phyloP scores from a whole-genome alignment of 2,113 vertebrate genomes.

The Oreotrochilus melanogaster region DNA sequence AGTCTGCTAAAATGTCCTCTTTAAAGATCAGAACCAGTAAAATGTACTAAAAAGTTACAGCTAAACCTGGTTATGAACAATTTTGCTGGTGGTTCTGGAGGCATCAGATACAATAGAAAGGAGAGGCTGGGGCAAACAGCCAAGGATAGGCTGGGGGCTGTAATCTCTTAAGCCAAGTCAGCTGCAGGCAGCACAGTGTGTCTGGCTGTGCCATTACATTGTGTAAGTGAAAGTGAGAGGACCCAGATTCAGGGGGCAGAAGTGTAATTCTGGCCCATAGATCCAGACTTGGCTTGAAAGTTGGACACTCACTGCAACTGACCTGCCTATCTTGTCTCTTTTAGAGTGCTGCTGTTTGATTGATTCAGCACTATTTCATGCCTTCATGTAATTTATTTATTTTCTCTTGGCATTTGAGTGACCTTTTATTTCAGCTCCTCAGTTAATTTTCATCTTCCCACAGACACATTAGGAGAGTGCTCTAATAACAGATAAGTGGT shows the following conservation, averaged over 20 bases:
- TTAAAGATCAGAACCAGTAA: not conserved
- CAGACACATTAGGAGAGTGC: not conserved
- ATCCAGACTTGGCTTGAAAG: not conserved
- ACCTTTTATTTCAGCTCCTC: slow-evolving; percentile 19
- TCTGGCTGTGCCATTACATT: not conserved
- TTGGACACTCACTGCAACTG: not conserved
- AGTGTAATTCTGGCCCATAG: not conserved
- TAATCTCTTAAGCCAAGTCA: slow-evolving; percentile 1
- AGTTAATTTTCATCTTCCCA: slow-evolving; percentile 6
- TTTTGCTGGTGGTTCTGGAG: not conserved
- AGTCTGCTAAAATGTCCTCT: not conserved
- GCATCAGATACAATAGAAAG: not conserved
- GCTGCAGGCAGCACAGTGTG: not conserved
- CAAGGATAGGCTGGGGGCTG: not conserved
- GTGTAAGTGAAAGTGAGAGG: not conserved
- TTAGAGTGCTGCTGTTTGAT: not conserved
- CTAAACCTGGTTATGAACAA: fast-evolving
- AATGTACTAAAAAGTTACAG: not conserved
- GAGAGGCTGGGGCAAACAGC: not conserved
- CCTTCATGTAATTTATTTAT: slow-evolving; percentile 2
- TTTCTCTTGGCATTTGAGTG: slow-evolving; percentile 24
- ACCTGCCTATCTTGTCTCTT: not conserved
- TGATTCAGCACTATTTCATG: not conserved
- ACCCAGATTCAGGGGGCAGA: not conserved
- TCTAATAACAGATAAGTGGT: slow-evolving; percentile 34